A percentile compares a stretch with the other conserved stretches of the same genome.
These are phyloP conservation scores for Pantherophis vulpinus DNA, from an alignment of 2,797 vertebrate species.

Conservation along the genomic window DNA sequence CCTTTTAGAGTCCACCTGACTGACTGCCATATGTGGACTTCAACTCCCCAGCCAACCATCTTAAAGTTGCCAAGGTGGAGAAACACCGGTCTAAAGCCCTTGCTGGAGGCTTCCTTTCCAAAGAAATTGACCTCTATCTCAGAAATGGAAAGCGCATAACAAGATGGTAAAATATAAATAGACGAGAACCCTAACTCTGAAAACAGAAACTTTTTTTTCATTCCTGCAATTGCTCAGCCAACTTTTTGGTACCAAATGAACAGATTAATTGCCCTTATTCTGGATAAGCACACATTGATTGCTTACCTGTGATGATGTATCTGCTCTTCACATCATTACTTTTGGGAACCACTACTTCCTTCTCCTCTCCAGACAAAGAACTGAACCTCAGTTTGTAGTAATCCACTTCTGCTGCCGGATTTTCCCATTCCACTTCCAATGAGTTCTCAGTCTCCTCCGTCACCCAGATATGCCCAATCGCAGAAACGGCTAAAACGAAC, in stretches of 20 bases:
- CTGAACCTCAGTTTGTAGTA: conserved; percentile 82
- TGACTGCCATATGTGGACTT: not conserved
- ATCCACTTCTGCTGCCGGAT: conserved; percentile 77
- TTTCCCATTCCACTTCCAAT: conserved; percentile 88
- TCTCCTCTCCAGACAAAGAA: conserved; percentile 69
- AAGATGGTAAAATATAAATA: not conserved
- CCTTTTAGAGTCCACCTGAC: not conserved
- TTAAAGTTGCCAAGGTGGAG: not conserved
- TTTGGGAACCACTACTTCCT: conserved; percentile 71
- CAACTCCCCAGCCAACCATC: not conserved
- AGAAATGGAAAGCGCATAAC: not conserved
- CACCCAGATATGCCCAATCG: conserved; percentile 75
- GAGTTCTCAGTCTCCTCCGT: conserved; percentile 82
- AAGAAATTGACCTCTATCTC: not conserved
- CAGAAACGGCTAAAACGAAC: conserved; percentile 68
- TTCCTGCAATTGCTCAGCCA: not conserved
- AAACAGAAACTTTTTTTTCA: not conserved
- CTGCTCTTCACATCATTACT: conserved; percentile 82
- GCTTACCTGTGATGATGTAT: conserved; percentile 80
- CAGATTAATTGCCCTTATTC: not conserved
- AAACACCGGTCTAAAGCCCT: not conserved
- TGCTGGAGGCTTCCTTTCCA: not conserved
- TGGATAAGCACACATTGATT: not conserved
- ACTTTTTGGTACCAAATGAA: not conserved
- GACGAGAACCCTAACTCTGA: not conserved